Base-by-base conservation (phyloP, 37 sponge, comb jelly and placozoan species). In the Chondrosia reniformis region DNA sequence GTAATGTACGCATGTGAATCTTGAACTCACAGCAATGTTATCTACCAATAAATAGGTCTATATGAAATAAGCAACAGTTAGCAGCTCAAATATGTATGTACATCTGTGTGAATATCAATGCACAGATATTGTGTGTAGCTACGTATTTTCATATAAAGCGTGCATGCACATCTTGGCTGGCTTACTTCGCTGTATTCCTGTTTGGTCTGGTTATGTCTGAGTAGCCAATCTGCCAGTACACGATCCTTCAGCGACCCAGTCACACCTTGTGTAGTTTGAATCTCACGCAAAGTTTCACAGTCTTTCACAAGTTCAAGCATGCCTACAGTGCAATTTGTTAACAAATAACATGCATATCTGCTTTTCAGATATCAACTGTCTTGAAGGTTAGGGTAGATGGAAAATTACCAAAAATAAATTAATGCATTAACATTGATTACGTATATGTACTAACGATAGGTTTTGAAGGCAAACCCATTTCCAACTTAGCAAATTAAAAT, bases 211-310 rank as follows among this genome's bases (percentile, higher is more conserved):
- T 95, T 95, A 78, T 95, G 83, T 55, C 89, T 75, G 71, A 80
- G 77, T 19, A 95, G 78, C 96, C 96, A 95, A 40, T 91, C 84
- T 8, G 83, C 52, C 52, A 95, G 89, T 19, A 89, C 84, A 55
- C 81, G 86, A 67, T 91, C 96, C 59, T 88, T 88, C 77, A 95
- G 88, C 15, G 92, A 88, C 5, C 96, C 96, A 0, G 92, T 91
- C 46, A 95, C 46, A 0, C 96, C 96, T 64, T 89, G 89, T 37
- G 81, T 65, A 5, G 89, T 95, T 61, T 95, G 96, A 17, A 95
- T 95, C 40, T 86, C 80, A 6, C 96, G 56, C 52, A 95, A 73
- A 8, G 96, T 95, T 55, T 81, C 84, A 27, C 86, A 65, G 12
- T 91, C 92, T 13, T 38, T 40, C 30, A 89, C 94, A 76, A 93